Evolutionary conservation across 2,113 vertebrate species (phyloP).

Genomic region (Pheucticus melanocephalus): DNA sequence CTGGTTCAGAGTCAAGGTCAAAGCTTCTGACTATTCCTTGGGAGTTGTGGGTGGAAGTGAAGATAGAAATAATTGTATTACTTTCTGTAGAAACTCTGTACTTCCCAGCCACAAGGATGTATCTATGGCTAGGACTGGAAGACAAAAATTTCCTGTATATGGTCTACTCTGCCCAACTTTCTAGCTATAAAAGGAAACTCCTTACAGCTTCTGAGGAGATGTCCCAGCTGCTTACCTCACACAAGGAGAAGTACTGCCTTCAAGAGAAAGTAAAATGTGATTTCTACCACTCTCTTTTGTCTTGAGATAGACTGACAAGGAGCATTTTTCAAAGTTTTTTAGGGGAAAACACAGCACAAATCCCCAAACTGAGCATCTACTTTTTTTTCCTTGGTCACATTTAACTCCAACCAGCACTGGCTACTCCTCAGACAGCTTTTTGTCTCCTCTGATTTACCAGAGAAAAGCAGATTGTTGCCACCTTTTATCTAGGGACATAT

Average conservation of each 20-base stretch:
- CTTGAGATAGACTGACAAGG: background rate
- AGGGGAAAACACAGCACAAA: background rate
- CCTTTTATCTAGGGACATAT: background rate
- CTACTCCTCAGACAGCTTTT: background rate
- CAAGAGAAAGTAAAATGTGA: background rate
- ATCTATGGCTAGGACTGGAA: background rate
- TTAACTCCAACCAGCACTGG: background rate
- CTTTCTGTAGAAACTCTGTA: background rate
- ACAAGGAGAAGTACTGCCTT: background rate
- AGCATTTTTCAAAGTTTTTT: background rate
- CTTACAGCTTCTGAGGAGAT: background rate
- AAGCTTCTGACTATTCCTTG: background rate
- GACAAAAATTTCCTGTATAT: background rate
- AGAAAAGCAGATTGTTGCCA: background rate
- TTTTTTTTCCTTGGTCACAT: background rate
- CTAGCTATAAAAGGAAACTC: background rate
- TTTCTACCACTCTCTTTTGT: background rate
- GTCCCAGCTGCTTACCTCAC: background rate
- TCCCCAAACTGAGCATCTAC: background rate
- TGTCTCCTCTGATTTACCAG: background rate
- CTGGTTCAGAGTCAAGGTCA: constrained; percentile 17
- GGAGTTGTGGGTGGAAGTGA: constrained; percentile 12
- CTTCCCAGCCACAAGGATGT: background rate
- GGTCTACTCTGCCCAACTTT: background rate
- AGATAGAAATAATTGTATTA: constrained; percentile 1